Evolutionary conservation across 2,888 invertebrate genomes (phyloP), one percentile per base, ranked within the genome.

Genomic region (Silvanus unidentatus): DNA sequence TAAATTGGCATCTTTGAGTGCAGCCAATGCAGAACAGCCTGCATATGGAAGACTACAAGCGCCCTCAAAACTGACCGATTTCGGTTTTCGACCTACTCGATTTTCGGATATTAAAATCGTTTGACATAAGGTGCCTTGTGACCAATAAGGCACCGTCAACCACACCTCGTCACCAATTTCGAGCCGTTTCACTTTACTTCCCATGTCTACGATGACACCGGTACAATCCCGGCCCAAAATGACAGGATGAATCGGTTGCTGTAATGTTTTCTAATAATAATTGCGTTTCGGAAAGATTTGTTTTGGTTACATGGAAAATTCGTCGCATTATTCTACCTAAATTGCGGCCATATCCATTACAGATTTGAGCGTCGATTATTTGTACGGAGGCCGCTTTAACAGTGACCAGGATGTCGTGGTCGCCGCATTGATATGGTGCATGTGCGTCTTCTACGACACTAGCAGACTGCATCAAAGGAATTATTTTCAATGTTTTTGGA

Each of bases 91-190:
- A 11, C 74, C 71, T 14, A 78, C 74, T 54, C 72, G 69, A 47
- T 66, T 67, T 60, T 80, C 77, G 16, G 73, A 66, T n/a, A 77
- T 73, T 44, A 77, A 70, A 43, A 78, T 69, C 48, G 73, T 76
- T 59, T 80, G 78, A 5, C 77, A 73, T 65, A 79, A 70, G 27
- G 77, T 76, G 35, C 81, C 81, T 42, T 73, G 68, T 13, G 74
- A 72, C 77, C 79, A 82, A 49, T 76, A 77, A 34, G 80, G 79
- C 11, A 75, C 72, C 2, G 74, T 71, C 40, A 77, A 64, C 75
- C 79, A 81, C 16, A 82, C 80, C 65, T 79, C 78, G 58, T 82
- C 81, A 1, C 81, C 81, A 14, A 80, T 72, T 57, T 80, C 78
- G 53, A 82, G 74, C 46, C 75, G 70, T 15, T 70, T 71, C 5